A percentile compares a stretch with the other conserved stretches of the same genome.
Conservation (phyloP, 2,888 invertebrate genomes). For the Stomorhina lunata region DNA sequence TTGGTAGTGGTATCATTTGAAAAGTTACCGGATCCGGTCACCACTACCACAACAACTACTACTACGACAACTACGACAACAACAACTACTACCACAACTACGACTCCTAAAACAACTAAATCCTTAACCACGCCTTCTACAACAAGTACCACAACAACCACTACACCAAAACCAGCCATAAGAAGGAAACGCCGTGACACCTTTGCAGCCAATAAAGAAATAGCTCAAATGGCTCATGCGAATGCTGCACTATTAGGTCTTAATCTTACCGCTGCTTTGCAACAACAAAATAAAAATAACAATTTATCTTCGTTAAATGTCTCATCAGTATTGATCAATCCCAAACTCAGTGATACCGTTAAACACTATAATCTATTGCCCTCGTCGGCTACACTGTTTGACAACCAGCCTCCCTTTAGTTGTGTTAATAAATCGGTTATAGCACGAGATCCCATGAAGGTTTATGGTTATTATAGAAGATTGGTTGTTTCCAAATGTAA, state of each 20-base stretch:
- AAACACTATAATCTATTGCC: constrained; percentile 64
- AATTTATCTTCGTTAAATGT: constrained; percentile 24
- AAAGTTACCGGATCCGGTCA: constrained; percentile 80
- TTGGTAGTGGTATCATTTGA: constrained; percentile 87
- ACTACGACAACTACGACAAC: constrained; percentile 81
- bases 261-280: constrained; percentile 70
- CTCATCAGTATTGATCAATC: constrained; percentile 45
- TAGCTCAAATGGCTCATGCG: constrained; percentile 68
- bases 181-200: constrained; percentile 70
- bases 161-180: constrained; percentile 74
- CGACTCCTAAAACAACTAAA: constrained; percentile 80
- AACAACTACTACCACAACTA: constrained; percentile 78
- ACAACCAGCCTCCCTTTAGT: constrained; percentile 71
- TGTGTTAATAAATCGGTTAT: constrained; percentile 84
- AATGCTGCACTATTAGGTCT: constrained; percentile 74
- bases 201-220: constrained; percentile 41
- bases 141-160: constrained; percentile 77
- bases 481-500: constrained; percentile 86
- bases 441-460: constrained; percentile 84
- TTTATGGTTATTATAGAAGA: constrained; percentile 87
- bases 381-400: constrained; percentile 10
- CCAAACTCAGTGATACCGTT: constrained; percentile 39
- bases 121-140: constrained; percentile 78
- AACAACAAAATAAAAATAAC: constrained; percentile 44
- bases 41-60: constrained; percentile 79